These are phyloP conservation scores for Sinodicranocentrus sp. DNA, from an alignment of 2,888 invertebrate species.

Conservation along the genomic window DNA sequence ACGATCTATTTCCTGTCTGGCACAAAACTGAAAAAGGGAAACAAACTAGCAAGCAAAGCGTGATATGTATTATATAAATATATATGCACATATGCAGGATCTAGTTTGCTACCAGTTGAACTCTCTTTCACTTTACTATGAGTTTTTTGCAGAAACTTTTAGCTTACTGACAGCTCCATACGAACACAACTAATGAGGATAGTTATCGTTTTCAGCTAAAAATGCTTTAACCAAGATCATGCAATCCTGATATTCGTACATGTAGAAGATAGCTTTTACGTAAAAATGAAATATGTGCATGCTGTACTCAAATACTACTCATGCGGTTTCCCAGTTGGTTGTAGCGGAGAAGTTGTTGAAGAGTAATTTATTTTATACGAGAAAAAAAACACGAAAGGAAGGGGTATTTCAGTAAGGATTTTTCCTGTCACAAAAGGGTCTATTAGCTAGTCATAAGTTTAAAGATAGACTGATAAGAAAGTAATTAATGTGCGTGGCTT, in stretches of 20 bases:
- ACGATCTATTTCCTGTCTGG: slow-evolving; percentile 66
- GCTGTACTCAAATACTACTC: background rate
- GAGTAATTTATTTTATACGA: slow-evolving; percentile 1
- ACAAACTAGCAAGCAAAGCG: slow-evolving; percentile 46
- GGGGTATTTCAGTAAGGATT: slow-evolving; percentile 26
- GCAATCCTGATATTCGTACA: too few relatives aligned
- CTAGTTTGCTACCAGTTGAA: background rate
- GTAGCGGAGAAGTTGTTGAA: background rate
- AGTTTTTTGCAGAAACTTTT: too few relatives aligned
- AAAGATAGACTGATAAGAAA: slow-evolving; percentile 49
- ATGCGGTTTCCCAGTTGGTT: background rate
- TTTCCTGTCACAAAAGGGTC: slow-evolving; percentile 15
- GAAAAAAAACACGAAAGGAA: slow-evolving; percentile 17
- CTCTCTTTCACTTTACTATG: slow-evolving; percentile 3
- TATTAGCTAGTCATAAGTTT: slow-evolving; percentile 34
- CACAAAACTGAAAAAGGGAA: slow-evolving; percentile 43
- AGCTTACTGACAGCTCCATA: slow-evolving; percentile 33
- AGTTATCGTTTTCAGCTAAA: slow-evolving; percentile 24
- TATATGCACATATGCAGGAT: too few relatives aligned
- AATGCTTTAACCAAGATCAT: slow-evolving; percentile 31
- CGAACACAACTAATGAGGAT: slow-evolving; percentile 15
- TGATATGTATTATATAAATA: background rate
- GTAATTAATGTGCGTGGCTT: slow-evolving; percentile 64
- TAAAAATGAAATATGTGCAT: slow-evolving; percentile 37
- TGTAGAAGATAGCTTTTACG: slow-evolving; percentile 48